Percentiles rank a stretch among this genome's conserved stretches.
Conservation (phyloP, 2,888 invertebrate species). For the Dysmachus trigonus region DNA sequence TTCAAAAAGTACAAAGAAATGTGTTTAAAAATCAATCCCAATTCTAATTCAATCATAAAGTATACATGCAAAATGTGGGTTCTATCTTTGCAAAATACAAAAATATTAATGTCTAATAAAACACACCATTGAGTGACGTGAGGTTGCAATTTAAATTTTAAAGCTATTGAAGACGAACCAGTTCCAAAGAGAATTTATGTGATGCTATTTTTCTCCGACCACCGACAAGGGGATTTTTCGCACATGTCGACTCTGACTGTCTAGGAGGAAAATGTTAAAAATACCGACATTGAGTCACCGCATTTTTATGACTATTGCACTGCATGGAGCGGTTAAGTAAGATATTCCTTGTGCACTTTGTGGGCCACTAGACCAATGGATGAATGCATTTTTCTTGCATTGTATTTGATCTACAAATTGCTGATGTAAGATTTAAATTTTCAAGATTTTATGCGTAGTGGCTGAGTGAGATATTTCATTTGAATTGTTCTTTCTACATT, state of each 20-base stretch:
- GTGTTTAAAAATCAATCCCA: no score
- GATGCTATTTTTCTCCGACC: not conserved
- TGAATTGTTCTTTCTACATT: no score
- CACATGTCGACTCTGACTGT: not conserved
- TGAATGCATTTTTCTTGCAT: not conserved
- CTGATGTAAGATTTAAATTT: not conserved
- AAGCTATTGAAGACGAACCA: not conserved
- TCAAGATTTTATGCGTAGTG: no score
- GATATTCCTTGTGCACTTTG: not conserved
- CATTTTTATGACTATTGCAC: not conserved
- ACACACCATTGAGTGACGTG: not conserved
- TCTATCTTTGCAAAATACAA: not conserved
- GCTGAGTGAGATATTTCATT: no score
- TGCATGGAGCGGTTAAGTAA: not conserved
- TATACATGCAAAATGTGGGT: no score
- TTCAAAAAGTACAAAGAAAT: no score
- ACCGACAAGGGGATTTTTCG: not conserved
- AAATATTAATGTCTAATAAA: not conserved
- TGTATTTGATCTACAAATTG: not conserved
- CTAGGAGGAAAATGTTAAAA: not conserved
- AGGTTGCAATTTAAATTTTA: not conserved
- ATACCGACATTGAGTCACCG: not conserved
- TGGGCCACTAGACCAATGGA: not conserved
- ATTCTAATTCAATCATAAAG: no score
- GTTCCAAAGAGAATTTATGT: not conserved